Evolutionary conservation across 2,113 vertebrate species (phyloP), one percentile per base, ranked within the genome.

Genomic region (Platichthys flesus): DNA sequence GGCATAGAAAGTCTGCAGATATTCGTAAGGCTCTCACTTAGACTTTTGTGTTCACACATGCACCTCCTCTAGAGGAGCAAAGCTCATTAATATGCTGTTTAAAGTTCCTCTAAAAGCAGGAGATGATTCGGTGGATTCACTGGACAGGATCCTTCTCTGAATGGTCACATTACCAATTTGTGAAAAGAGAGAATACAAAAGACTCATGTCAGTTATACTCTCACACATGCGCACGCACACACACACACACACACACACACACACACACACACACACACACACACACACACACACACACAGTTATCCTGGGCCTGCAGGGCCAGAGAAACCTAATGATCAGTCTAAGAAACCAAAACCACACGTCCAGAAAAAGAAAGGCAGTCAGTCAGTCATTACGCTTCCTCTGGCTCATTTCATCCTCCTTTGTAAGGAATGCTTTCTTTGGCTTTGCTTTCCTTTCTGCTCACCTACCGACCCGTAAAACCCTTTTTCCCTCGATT

Each of bases 271-370:
- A 42, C 63, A 63, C 58, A 74, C 35, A 64, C 64, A 26, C 65
- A 74, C 42, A 56, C 57, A 54, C 18, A 75, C 42, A 67, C 59
- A 57, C 62, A 42, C 13, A 72, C 64, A 66, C 3, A 45, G 26
- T 72, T 78, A 52, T 63, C 51, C 57, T 45, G 12, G 70, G 74
- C 52, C 78, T 73, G 59, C 52, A 76, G 64, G 66, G 59, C 70
- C 73, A 42, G 40, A 63, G 62, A 80, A 74, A 80, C 73, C 59
- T 80, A 88, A 85, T 56, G 74, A 88, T 56, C 68, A 28, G 84
- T 78, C 78, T 66, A 54, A 69, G 67, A 78, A 84, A 87, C 83
- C 86, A 76, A 78, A 83, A 86, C 85, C 86, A 74, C 81, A 80
- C 21, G 61, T 70, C 87, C 87, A 65, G 54, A 86, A 82, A 79